Evolutionary conservation across 2,797 vertebrate genomes (phyloP).

Genomic region (Protonibea diacanthus): DNA sequence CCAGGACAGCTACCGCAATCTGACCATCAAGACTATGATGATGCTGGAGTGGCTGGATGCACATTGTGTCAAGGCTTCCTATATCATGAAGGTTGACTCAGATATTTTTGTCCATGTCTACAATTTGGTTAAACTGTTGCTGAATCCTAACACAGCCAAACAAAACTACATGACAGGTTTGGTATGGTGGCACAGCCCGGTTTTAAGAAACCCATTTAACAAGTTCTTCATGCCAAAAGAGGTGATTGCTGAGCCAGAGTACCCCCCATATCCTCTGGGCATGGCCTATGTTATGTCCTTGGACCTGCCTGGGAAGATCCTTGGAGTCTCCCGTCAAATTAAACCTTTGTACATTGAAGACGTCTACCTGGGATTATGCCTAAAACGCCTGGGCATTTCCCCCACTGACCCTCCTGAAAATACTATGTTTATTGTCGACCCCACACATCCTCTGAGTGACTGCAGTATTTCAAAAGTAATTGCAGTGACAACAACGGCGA

Average conservation of each 20-base stretch:
- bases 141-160: conserved; percentile 65
- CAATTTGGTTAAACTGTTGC: conserved; percentile 63
- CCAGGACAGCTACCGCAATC: conserved; percentile 82
- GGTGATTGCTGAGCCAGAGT: conserved; percentile 88
- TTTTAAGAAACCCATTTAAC: conserved; percentile 86
- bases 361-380: conserved; percentile 88
- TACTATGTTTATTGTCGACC: conserved; percentile 82
- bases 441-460: conserved; percentile 34
- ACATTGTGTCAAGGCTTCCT: conserved; percentile 70
- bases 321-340: conserved; percentile 87
- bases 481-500: conserved; percentile 42
- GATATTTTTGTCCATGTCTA: conserved; percentile 63
- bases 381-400: conserved; percentile 87
- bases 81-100: conserved; percentile 64
- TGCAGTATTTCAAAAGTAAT: conserved; percentile 68
- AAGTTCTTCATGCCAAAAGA: conserved; percentile 91
- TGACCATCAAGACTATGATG: conserved; percentile 86
- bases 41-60: conserved; percentile 82
- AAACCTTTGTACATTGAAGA: conserved; percentile 92
- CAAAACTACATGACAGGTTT: conserved; percentile 90
- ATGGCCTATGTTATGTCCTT: conserved; percentile 92
- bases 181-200: conserved; percentile 92
- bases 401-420: conserved; percentile 88
- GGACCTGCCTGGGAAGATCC: conserved; percentile 90
- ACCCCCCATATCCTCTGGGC: conserved; percentile 92